Base-by-base conservation (phyloP, 2,888 invertebrate species). In the Bellardia bayeri region DNA sequence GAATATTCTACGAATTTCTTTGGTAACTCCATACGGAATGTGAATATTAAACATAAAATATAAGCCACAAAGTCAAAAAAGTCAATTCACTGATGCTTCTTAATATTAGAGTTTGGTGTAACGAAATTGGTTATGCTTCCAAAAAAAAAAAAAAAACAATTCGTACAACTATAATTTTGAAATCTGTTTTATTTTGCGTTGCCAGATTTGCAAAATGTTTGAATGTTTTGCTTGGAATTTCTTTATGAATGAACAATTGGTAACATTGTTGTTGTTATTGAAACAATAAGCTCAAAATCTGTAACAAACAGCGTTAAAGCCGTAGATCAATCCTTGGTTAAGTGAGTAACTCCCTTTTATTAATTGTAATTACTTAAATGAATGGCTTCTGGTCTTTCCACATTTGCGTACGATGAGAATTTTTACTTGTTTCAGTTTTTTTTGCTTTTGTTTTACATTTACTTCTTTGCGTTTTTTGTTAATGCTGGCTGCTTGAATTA, bases 341-440 rank as follows among this genome's bases (percentile, higher is more conserved):
- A 87, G 87, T 87, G 87, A 71, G 86, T 71, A 87, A 88, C 89
- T 87, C 87, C 86, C 87, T 86, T 86, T 90, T 89, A 90, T 90
- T 91, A 90, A 90, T 89, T 91, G 89, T 90, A 90, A 91, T 91
- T 91, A 90, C 87, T 89, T 86, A 90, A 90, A 90, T 90, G 91
- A 91, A 90, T 89, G 90, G 90, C 91, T 91, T 90, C 91, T 91
- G 91, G 91, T 91, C 89, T 91, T 90, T 88, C 66, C 78, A 79
- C 88, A 89, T 90, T 90, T 90, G 90, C 90, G 89, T 89, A 89
- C 63, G 86, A 72, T 89, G 86, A 86, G 88, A 88, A 87, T 82
- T 86, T 85, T 80, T 75, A 80, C 63, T 85, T 68, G 74, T 23
- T 81, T 13, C 42, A 9, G 42, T 58, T 61, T 56, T 71, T 33